A percentile compares a stretch with the other conserved stretches of the same genome.
Conservation (phyloP, 2,888 invertebrate species). For the Caenorhabditis japonica region DNA sequence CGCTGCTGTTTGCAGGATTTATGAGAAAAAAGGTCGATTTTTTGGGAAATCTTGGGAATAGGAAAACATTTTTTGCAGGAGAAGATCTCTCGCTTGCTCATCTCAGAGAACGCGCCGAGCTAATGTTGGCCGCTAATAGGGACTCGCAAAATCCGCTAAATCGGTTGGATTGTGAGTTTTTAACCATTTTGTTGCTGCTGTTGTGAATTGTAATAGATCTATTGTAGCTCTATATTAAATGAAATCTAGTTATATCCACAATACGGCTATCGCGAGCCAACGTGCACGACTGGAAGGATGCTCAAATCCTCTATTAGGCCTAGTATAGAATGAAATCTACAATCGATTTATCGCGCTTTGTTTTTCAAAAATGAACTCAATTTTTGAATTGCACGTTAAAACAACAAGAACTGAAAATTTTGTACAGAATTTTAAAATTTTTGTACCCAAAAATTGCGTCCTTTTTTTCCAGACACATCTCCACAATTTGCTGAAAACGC, state of each 20-base stretch:
- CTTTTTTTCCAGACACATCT: slow-evolving; percentile 33
- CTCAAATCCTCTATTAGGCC: too few species aligned
- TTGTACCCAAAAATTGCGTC: too few species aligned
- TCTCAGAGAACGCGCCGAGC: slow-evolving; percentile 16
- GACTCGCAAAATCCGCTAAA: slow-evolving; percentile 56
- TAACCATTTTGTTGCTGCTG: not conserved
- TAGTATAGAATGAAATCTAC: too few species aligned
- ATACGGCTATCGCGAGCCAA: too few species aligned
- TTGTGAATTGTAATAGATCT: not conserved
- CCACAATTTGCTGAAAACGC: slow-evolving; percentile 48
- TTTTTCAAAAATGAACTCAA: too few species aligned
- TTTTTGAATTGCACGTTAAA: too few species aligned
- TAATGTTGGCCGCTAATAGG: slow-evolving; percentile 29
- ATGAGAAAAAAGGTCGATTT: slow-evolving; percentile 45
- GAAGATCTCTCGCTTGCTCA: slow-evolving; percentile 13
- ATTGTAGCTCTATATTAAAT: too few species aligned
- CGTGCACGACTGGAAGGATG: too few species aligned
- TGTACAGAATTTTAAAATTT: too few species aligned
- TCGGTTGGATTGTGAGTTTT: slow-evolving; percentile 51
- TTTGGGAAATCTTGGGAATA: not conserved
- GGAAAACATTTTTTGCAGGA: slow-evolving; percentile 13
- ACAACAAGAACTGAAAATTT: too few species aligned
- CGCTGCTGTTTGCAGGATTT: slow-evolving; percentile 52
- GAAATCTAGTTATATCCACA: too few species aligned
- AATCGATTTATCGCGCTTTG: too few species aligned